These are phyloP conservation scores for Sisor rabdophorus DNA, from an alignment of 2,113 vertebrate genomes.

Conservation along the genomic window DNA sequence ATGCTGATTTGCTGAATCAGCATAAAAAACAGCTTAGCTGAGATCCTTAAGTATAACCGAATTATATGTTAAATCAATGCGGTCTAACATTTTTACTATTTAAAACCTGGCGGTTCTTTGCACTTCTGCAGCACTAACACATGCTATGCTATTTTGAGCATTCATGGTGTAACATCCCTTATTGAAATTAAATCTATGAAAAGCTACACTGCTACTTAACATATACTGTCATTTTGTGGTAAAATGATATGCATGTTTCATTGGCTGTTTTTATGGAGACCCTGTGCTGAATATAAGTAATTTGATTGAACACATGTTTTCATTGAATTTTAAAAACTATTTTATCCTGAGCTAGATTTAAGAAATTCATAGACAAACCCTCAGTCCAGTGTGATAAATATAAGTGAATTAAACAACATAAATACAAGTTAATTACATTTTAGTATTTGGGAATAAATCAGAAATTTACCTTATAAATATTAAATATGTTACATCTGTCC, in stretches of 20 bases:
- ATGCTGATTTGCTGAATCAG: conserved; percentile 1
- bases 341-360: neutral
- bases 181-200: neutral
- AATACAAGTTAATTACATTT: neutral
- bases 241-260: no score
- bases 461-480: no score
- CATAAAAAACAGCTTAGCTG: neutral
- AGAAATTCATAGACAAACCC: neutral
- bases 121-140: conserved; percentile 45
- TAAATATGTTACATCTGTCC: no score
- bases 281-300: neutral
- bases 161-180: conserved; percentile 33
- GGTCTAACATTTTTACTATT: conserved; percentile 66
- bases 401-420: neutral
- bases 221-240: no score
- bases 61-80: conserved; percentile 45
- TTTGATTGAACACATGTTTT: neutral
- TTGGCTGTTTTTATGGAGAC: neutral
- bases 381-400: neutral
- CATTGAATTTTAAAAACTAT: neutral
- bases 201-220: no score
- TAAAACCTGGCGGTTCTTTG: conserved; percentile 54
- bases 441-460: no score
- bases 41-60: conserved; percentile 16
- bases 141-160: conserved; percentile 66